These are phyloP conservation scores for Pristionchus fissidentatus DNA, from an alignment of 2,888 invertebrate genomes.

Conservation along the genomic window DNA sequence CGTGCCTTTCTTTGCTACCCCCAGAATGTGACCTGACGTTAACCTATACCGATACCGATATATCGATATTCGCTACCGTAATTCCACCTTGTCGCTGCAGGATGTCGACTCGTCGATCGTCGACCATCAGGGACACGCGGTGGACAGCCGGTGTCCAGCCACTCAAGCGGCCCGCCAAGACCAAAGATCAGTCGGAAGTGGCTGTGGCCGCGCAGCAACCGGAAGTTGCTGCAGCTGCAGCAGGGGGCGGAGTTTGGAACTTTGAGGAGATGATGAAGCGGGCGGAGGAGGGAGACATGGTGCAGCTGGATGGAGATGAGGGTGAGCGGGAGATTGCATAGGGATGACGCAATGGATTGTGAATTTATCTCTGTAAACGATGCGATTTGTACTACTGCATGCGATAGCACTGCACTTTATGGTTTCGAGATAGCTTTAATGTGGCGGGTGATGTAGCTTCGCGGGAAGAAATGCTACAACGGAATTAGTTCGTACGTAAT, in stretches of 20 bases:
- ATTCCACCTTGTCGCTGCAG: neutral
- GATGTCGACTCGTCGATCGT: constrained; percentile 30
- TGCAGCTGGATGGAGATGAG: constrained; percentile 36
- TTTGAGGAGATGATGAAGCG: constrained; percentile 45
- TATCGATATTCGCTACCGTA: neutral
- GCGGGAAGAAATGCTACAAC: too few species aligned
- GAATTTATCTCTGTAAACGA: too few species aligned
- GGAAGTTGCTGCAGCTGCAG: neutral
- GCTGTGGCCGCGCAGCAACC: neutral
- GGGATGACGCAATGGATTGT: neutral
- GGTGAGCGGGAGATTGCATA: constrained; percentile 35
- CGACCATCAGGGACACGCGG: constrained; percentile 49
- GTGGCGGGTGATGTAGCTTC: neutral
- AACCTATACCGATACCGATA: neutral
- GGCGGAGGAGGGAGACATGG: constrained; percentile 25
- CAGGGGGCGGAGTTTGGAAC: constrained; percentile 34
- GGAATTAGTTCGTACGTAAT: too few species aligned
- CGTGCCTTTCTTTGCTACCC: neutral
- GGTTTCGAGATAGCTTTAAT: neutral
- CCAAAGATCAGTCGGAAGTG: constrained; percentile 22
- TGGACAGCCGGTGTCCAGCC: constrained; percentile 49
- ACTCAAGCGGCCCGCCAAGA: constrained; percentile 14
- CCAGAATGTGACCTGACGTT: too few species aligned
- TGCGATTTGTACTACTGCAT: neutral
- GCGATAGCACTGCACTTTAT: neutral